Percentiles rank a stretch among this genome's conserved stretches.
Conservation (phyloP, 2,797 vertebrate genomes). For the Phataginus tricuspis region DNA sequence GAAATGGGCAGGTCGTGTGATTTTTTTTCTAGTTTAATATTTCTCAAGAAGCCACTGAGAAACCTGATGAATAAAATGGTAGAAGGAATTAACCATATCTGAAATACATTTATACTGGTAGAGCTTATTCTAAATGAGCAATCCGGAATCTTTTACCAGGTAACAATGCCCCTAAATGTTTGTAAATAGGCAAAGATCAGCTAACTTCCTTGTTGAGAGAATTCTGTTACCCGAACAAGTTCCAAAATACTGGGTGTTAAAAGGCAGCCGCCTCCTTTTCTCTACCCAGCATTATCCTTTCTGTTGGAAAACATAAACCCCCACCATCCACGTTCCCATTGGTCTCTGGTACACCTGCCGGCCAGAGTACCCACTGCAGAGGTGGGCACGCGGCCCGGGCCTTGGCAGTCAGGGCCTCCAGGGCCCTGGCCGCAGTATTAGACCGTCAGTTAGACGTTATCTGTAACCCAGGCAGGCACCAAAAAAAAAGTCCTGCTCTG, state of each 20-base stretch:
- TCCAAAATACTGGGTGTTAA: not conserved
- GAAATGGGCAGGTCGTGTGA: not conserved
- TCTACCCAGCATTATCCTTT: not conserved
- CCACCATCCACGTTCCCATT: not conserved
- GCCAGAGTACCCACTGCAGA: not conserved
- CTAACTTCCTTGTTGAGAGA: not conserved
- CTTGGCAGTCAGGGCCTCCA: not conserved
- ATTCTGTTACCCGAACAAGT: not conserved
- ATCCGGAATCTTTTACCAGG: not conserved
- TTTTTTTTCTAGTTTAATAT: not conserved
- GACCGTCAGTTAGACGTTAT: not conserved
- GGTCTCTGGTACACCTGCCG: not conserved
- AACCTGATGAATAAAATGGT: not conserved
- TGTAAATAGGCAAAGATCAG: not conserved
- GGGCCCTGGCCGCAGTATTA: not conserved
- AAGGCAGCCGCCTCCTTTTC: not conserved
- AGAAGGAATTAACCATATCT: not conserved
- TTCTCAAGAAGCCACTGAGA: not conserved
- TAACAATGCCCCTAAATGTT: not conserved
- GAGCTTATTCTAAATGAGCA: conserved; percentile 1
- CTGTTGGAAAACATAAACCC: not conserved
- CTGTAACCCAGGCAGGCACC: not conserved
- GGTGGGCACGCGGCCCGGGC: not conserved
- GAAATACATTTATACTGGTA: conserved; percentile 12
- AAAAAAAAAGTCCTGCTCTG: not conserved